These are phyloP conservation scores for Ophiothrix spiculata DNA, from an alignment of 35 echinoderm and acorn worm genomes.

Conservation along the genomic window DNA sequence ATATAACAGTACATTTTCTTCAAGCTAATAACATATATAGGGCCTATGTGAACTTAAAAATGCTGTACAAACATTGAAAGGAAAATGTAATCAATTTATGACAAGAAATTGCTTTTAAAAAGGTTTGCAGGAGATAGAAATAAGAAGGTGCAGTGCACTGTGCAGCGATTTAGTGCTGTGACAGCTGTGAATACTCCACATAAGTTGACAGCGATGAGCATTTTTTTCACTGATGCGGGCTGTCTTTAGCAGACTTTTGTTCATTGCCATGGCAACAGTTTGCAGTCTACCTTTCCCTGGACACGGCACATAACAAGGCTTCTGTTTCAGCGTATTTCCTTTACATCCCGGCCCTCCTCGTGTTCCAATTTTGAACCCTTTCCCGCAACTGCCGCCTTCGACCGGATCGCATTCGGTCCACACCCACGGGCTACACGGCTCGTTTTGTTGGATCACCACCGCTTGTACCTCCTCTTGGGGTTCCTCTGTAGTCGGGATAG, in stretches of 20 bases:
- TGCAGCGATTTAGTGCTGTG: background rate
- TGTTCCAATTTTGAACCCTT: background rate
- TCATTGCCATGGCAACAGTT: background rate
- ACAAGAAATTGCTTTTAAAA: no score
- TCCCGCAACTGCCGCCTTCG: background rate
- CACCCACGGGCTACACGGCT: background rate
- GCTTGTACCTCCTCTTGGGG: background rate
- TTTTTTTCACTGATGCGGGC: background rate
- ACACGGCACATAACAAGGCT: background rate
- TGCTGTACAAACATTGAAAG: background rate
- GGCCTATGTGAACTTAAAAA: background rate
- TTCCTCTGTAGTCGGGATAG: background rate
- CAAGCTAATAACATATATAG: no score
- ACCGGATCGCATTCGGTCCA: background rate
- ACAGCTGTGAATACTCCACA: background rate
- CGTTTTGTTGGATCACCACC: no score
- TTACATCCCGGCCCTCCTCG: background rate
- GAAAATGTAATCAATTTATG: no score
- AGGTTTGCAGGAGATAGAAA: no score
- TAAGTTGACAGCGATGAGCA: background rate
- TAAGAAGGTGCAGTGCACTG: background rate
- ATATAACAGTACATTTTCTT: no score
- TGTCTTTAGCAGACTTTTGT: background rate
- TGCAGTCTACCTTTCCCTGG: background rate
- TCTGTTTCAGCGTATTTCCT: background rate